These are phyloP conservation scores for Spodoptera picta DNA, from an alignment of 2,888 invertebrate genomes.

Conservation along the genomic window DNA sequence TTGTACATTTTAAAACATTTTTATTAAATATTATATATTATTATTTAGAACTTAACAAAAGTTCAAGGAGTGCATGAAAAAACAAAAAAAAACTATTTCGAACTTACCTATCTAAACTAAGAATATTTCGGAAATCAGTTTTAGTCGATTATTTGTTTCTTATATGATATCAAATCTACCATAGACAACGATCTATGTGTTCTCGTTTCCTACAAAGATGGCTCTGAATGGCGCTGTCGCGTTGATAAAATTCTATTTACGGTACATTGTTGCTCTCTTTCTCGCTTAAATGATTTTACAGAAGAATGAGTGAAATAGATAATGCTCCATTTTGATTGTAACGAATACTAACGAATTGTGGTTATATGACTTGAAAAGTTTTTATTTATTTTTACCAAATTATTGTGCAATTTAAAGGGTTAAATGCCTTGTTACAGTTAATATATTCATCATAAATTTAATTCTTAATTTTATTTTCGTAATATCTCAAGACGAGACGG, in stretches of 20 bases:
- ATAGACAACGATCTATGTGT: constrained; percentile 63
- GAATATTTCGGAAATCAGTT: background rate
- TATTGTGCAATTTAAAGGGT: constrained; percentile 72
- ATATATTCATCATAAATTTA: constrained; percentile 61
- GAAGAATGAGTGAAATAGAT: constrained; percentile 62
- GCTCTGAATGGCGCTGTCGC: constrained; percentile 65
- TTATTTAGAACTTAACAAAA: no score
- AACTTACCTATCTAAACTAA: no score
- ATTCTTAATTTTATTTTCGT: constrained; percentile 56
- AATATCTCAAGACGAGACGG: constrained; percentile 47
- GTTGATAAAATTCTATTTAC: constrained; percentile 75
- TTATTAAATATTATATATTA: no score
- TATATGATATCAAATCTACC: constrained; percentile 60
- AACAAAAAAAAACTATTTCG: no score
- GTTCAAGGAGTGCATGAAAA: no score
- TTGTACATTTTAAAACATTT: no score
- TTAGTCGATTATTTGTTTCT: constrained; percentile 47
- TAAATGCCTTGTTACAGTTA: constrained; percentile 57
- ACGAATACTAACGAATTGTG: constrained; percentile 87
- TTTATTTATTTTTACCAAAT: constrained; percentile 74
- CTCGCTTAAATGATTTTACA: constrained; percentile 27
- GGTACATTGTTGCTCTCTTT: constrained; percentile 71
- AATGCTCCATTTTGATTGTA: constrained; percentile 81
- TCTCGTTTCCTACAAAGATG: constrained; percentile 71
- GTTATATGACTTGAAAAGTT: constrained; percentile 75